phyloP scores from a whole-genome alignment of 2,113 vertebrate genomes.

The Chlorocebus sabaeus region DNA sequence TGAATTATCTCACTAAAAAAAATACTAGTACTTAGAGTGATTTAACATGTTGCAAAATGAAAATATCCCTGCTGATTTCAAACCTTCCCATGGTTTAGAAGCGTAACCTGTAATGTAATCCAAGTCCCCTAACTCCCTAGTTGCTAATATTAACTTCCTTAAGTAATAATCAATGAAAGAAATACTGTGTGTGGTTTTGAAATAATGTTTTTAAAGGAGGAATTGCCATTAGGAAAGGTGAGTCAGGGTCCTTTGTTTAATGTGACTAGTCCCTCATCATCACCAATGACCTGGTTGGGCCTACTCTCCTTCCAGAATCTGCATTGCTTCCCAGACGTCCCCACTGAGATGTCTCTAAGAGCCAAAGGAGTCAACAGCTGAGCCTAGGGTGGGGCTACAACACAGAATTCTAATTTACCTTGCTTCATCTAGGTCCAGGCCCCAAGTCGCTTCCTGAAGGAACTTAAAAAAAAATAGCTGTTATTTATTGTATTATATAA shows the following conservation, averaged over 20 bases:
- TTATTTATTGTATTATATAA: slow-evolving; percentile 31
- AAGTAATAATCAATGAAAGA: background rate
- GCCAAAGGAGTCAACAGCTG: background rate
- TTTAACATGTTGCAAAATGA: slow-evolving; percentile 26
- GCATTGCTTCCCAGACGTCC: background rate
- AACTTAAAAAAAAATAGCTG: background rate
- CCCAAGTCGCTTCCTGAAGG: background rate
- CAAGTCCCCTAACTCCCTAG: background rate
- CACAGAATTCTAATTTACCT: background rate
- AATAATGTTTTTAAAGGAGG: background rate
- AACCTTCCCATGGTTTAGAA: background rate
- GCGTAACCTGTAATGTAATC: background rate
- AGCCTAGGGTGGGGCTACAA: background rate
- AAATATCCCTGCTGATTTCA: background rate
- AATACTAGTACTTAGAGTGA: background rate
- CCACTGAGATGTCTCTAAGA: background rate
- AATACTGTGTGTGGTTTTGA: background rate
- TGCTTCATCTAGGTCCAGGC: background rate
- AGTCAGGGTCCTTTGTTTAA: background rate
- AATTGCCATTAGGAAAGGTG: background rate
- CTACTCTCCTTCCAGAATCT: background rate
- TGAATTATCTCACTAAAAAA: background rate
- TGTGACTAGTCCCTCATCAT: background rate
- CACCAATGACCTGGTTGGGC: background rate
- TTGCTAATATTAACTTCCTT: background rate